Base-by-base conservation (phyloP, 2,888 invertebrate species). In the Metopia argyrocephala region DNA sequence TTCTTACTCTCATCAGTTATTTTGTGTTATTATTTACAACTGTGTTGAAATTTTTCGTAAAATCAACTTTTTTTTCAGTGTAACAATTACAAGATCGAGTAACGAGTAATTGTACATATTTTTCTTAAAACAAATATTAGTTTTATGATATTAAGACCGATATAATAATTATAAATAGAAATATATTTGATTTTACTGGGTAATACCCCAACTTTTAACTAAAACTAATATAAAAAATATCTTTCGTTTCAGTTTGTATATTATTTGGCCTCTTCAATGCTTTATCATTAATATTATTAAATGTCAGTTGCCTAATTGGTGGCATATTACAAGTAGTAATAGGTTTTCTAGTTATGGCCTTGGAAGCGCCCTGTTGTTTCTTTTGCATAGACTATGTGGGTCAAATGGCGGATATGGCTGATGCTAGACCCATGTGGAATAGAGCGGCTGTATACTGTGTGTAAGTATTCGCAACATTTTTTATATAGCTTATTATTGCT, bases 361-460 rank as follows among this genome's bases (percentile, higher is more conserved):
- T 98, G 86, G 99, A 99, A 91, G 98, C 98, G 50, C 99, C 99
- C 0, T 98, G 97, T 90, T 98, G 98, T 91, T 99, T 98, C 91
- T 93, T 97, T 91, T 99, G 98, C 91, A 93, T 99, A 84, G 98
- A 98, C 89, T 96, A 96, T 92, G 97, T 98, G 74, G 96, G 97
- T 91, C 93, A 93, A 81, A 92, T 98, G 70, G 96, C 96, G 78
- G 94, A 94, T 86, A 94, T 94, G 91, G 94, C 96, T 69, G 97
- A 98, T 86, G 92, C 92, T 70, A 93, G 96, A 84, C 97, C 98
- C 0, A 94, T 96, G 88, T 98, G 96, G 96, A 95, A 97, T 88
- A 95, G 97, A 91, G 97, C 97, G 12, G 93, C 93, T 4, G 91
- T 94, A 65, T 98, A 98, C 91, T 93, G 96, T 86, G 91, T 93